A percentile compares a stretch with the other conserved stretches of the same genome.
Conservation (phyloP, 2,113 vertebrate genomes). For the Clarias magur region DNA sequence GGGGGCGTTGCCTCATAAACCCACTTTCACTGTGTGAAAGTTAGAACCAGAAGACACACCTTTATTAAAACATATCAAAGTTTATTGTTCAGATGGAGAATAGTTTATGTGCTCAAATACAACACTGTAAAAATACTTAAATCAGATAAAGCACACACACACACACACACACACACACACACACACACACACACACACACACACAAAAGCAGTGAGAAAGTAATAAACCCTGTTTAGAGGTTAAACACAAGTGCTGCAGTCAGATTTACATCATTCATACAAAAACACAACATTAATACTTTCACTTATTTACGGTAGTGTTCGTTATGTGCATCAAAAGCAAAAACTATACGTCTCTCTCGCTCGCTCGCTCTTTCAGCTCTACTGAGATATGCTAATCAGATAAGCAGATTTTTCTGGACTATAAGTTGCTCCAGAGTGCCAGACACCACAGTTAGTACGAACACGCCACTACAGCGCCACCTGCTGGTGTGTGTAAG, state of each 20-base stretch:
- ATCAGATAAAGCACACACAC: constrained; percentile 12
- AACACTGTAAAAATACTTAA: constrained; percentile 33
- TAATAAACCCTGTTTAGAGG: constrained; percentile 17
- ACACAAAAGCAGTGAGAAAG: constrained; percentile 4
- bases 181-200: constrained; percentile 24
- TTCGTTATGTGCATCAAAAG: neutral
- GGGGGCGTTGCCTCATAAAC: no score
- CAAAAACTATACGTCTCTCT: neutral
- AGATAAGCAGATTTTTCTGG: neutral
- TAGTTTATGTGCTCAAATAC: constrained; percentile 33
- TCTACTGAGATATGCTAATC: neutral
- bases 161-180: constrained; percentile 12
- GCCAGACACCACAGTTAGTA: neutral
- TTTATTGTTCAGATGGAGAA: constrained; percentile 41
- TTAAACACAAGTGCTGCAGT: neutral
- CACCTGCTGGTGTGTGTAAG: constrained; percentile 16
- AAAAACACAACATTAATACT: constrained; percentile 6
- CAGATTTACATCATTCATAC: neutral
- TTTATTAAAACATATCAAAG: constrained; percentile 43
- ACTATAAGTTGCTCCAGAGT: neutral
- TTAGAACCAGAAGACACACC: neutral
- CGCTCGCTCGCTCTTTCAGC: neutral
- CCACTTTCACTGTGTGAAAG: neutral
- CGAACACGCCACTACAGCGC: neutral
- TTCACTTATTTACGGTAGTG: neutral